Evolutionary conservation across 2,888 invertebrate genomes (phyloP).

Genomic region (Pachycephus smyrnensis): DNA sequence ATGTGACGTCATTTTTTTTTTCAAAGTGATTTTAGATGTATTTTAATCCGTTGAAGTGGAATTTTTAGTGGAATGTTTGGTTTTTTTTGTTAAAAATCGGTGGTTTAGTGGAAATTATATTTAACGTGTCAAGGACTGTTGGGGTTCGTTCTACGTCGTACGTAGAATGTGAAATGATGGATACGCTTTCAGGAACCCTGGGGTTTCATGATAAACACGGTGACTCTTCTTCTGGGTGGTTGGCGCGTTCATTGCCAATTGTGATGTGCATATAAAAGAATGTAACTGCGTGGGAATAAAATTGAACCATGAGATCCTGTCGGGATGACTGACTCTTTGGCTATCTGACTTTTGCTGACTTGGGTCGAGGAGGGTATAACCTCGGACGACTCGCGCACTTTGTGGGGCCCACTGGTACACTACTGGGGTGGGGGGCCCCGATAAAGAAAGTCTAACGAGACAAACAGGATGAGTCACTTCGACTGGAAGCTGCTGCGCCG

Average conservation of each 20-base stretch:
- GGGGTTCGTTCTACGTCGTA: neutral
- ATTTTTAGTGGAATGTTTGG: no score
- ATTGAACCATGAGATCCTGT: neutral
- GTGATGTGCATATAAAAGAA: constrained; percentile 32
- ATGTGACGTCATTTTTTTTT: neutral
- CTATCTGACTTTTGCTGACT: neutral
- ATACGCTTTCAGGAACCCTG: neutral
- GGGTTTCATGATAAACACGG: neutral
- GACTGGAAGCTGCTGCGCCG: constrained; percentile 65
- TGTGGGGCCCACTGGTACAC: neutral
- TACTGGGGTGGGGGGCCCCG: neutral
- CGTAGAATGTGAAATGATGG: neutral
- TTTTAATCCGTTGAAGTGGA: no score
- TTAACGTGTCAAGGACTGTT: neutral
- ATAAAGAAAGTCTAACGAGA: constrained; percentile 32
- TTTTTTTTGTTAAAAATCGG: no score
- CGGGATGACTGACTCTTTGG: neutral
- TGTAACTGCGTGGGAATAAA: constrained; percentile 44
- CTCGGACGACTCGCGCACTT: neutral
- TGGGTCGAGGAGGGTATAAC: neutral
- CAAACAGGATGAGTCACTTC: constrained; percentile 62
- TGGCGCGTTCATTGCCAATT: constrained; percentile 17
- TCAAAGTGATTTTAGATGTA: neutral
- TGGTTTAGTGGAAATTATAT: neutral
- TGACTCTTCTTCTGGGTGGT: neutral